Percentiles rank a stretch among this genome's conserved stretches.
Evolutionary conservation across 1,140 invertebrate genomes (phyloP).

Genomic region (Drosophila burlai): DNA sequence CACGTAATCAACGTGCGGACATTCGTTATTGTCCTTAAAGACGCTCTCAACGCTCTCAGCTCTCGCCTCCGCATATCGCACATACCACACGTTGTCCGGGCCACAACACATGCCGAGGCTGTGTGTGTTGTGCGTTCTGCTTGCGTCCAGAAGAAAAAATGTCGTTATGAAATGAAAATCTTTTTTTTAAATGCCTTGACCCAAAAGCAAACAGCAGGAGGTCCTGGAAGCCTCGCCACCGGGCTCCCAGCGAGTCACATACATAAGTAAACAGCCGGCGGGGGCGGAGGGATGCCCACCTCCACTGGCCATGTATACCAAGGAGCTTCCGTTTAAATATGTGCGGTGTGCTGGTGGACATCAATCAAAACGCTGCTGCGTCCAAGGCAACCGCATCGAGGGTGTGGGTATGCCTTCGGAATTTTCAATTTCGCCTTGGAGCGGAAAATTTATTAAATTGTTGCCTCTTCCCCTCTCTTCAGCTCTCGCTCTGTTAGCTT

Average conservation of each 20-base stretch:
- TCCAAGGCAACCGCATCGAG: slow-evolving; percentile 8
- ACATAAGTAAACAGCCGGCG: slow-evolving; percentile 61
- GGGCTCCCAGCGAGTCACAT: slow-evolving; percentile 14
- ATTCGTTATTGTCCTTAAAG: slow-evolving; percentile 54
- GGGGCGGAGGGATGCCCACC: neutral
- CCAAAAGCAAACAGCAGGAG: slow-evolving; percentile 67
- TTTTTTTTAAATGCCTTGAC: slow-evolving; percentile 70
- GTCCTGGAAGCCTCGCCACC: neutral
- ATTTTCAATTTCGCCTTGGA: slow-evolving; percentile 78
- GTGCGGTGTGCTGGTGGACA: slow-evolving; percentile 61
- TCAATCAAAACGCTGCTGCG: slow-evolving; percentile 68
- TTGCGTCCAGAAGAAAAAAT: slow-evolving; percentile 42
- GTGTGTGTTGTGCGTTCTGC: slow-evolving; percentile 5
- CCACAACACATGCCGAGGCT: slow-evolving; percentile 29
- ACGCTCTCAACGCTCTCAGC: slow-evolving; percentile 32
- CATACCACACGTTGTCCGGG: slow-evolving; percentile 59
- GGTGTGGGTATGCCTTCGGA: slow-evolving; percentile 36
- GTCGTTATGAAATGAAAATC: slow-evolving; percentile 77
- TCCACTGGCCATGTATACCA: slow-evolving; percentile 13
- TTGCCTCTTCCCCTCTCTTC: slow-evolving; percentile 34
- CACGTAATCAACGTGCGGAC: slow-evolving; percentile 49
- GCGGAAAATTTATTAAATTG: slow-evolving; percentile 79
- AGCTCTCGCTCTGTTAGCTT: slow-evolving; percentile 41
- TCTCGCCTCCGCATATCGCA: slow-evolving; percentile 35
- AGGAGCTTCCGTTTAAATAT: slow-evolving; percentile 38